These are phyloP conservation scores for Odontomachus brunneus DNA, from an alignment of 1,140 invertebrate species.

Conservation along the genomic window DNA sequence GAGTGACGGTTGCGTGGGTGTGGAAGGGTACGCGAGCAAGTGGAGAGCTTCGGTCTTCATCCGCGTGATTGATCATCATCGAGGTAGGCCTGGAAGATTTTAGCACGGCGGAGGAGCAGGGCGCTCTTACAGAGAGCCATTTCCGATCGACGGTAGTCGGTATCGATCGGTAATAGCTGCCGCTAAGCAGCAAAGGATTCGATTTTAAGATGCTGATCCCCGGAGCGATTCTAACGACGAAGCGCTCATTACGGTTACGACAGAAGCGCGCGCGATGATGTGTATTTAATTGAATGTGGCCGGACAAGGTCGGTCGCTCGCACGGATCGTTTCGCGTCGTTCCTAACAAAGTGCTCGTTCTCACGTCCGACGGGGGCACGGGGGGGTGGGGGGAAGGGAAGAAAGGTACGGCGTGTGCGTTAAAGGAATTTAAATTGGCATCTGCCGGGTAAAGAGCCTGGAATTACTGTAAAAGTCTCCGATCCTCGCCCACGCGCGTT, in stretches of 20 bases:
- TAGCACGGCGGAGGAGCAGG: too few species aligned
- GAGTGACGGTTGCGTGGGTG: not conserved
- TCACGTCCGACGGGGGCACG: conserved; percentile 71
- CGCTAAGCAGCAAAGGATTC: not conserved
- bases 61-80: conserved; percentile 8
- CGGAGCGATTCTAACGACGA: conserved; percentile 8
- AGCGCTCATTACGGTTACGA: conserved; percentile 26
- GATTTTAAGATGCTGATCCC: not conserved
- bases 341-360: conserved; percentile 72
- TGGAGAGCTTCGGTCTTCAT: not conserved
- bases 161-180: conserved; percentile 17
- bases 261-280: conserved; percentile 22
- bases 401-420: conserved; percentile 64
- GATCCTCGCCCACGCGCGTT: conserved; percentile 81
- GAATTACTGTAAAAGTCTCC: conserved; percentile 82
- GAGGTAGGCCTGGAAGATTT: not conserved
- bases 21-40: not conserved
- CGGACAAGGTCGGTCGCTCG: not conserved
- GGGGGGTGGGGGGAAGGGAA: conserved; percentile 46
- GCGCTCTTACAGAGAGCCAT: too few species aligned
- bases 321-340: conserved; percentile 23
- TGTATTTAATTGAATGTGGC: conserved; percentile 50
- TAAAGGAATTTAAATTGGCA: conserved; percentile 82
- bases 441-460: conserved; percentile 76
- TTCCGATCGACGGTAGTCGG: too few species aligned